Conservation (phyloP, 2,888 invertebrate genomes). For the Adela reaumurella region DNA sequence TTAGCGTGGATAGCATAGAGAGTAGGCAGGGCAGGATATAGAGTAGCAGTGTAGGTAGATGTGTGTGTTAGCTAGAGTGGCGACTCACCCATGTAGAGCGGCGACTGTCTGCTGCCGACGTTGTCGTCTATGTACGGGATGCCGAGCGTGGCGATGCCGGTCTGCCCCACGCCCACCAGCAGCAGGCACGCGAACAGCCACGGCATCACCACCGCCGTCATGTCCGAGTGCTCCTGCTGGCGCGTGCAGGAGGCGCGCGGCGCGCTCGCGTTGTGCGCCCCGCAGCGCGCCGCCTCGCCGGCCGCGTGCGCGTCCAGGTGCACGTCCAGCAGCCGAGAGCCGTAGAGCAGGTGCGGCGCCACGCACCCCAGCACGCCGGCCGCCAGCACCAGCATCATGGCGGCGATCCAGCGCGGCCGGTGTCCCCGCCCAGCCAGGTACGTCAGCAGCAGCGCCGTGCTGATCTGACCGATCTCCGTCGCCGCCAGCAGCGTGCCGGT, state of each 20-base stretch:
- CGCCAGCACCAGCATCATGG: conserved; percentile 87
- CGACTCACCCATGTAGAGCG: conserved; percentile 82
- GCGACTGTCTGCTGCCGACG: conserved; percentile 87
- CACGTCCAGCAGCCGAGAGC: conserved; percentile 63
- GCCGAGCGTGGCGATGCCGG: conserved; percentile 87
- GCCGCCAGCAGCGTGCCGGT: conserved; percentile 87
- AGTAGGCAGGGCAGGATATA: no score
- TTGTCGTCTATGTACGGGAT: conserved; percentile 94
- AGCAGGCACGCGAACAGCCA: conserved; percentile 86
- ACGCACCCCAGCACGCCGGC: conserved; percentile 83
- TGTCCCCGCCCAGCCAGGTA: conserved; percentile 91
- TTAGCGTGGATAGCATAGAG: no score
- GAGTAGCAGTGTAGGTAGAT: no score
- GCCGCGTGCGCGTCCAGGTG: conserved; percentile 31
- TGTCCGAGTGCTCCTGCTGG: conserved; percentile 69
- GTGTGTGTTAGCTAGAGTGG: no score
- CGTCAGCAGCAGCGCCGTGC: conserved; percentile 81
- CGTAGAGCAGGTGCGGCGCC: conserved; percentile 82
- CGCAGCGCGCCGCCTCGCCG: conserved; percentile 29
- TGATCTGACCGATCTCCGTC: conserved; percentile 90
- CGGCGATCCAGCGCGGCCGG: conserved; percentile 89
- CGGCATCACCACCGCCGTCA: conserved; percentile 76
- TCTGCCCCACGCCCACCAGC: conserved; percentile 89
- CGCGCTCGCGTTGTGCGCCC: conserved; percentile 20
- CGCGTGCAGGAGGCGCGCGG: conserved; percentile 60